Base-by-base conservation (phyloP, 2,113 vertebrate genomes). In the Bufo gargarizans region DNA sequence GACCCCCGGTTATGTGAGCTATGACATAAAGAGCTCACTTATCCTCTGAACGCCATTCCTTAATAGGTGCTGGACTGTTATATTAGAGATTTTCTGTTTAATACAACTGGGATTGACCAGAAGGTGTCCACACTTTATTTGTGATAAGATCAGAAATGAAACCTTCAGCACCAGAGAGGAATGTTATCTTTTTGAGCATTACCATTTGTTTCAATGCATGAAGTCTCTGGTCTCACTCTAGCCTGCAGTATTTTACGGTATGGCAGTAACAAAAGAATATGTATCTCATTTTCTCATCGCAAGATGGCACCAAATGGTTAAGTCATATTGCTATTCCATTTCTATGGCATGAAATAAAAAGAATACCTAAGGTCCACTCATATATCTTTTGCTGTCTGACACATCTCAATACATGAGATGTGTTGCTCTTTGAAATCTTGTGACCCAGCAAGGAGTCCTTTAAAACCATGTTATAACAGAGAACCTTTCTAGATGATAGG, bases 371-470 rank as follows among this genome's bases (percentile, higher is more conserved):
- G 81, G 72, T 77, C 72, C 82, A 88, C 58, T 88, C 81, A 53
- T 84, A 88, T 59, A 65, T 88, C 87, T 84, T 87, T 83, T 84
- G 58, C 81, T 69, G 72, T 47, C 87, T 84, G 87, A 88, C 87
- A 88, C 80, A 77, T 88, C 82, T 88, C 87, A 84, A 84, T 88
- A 88, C 81, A 84, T 78, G 87, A 84, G 71, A 88, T 83, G 87
- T 61, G 19, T 82, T 88, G 87, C 87, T 88, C 87, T 88, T 88
- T 88, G 87, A 88, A 88, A 88, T 88, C 87, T 77, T 77, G 45
- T 88, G 87, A 88, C 81, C 87, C 87, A 88, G 87, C 87, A 88
- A 88, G 87, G 82, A 88, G 87, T 88, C 87, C 81, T 88, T 88
- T 88, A 88, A 88, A 88, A 88, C 49, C 87, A 88, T 88, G 87